phyloP scores from a whole-genome alignment of 2,888 invertebrate genomes.

The Cataglyphis albicans region DNA sequence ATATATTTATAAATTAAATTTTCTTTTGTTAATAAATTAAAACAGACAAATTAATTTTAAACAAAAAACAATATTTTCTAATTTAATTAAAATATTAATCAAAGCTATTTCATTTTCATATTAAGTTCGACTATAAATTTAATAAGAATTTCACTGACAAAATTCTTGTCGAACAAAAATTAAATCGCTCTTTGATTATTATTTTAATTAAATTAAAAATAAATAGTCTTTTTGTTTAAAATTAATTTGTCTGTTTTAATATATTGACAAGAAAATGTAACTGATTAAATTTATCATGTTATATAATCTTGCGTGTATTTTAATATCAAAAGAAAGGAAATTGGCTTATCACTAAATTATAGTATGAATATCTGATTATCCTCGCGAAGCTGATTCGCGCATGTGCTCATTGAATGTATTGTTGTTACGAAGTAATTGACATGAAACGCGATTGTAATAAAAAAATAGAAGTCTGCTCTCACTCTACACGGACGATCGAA shows the following conservation, averaged over 20 bases:
- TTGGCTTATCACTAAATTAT: neutral
- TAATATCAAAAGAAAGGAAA: neutral
- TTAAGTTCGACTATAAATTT: neutral
- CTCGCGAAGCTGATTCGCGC: neutral
- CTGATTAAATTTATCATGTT: neutral
- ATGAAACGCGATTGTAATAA: neutral
- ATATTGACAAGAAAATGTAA: neutral
- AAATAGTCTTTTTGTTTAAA: neutral
- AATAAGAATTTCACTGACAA: neutral
- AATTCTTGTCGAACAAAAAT: neutral
- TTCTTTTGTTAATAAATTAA: neutral
- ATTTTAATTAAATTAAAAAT: neutral
- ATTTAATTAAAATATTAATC: neutral
- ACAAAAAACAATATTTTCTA: neutral
- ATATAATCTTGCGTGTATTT: neutral
- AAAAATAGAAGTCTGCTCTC: neutral
- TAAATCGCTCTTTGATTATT: neutral
- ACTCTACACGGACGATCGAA: neutral
- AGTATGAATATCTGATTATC: neutral
- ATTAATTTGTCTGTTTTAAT: neutral
- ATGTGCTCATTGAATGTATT: neutral
- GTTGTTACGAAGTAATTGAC: neutral
- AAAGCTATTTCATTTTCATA: neutral
- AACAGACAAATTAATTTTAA: neutral
- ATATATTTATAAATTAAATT: neutral